These are phyloP conservation scores for Tupaia tana DNA, from an alignment of 2,113 vertebrate species.

Conservation along the genomic window DNA sequence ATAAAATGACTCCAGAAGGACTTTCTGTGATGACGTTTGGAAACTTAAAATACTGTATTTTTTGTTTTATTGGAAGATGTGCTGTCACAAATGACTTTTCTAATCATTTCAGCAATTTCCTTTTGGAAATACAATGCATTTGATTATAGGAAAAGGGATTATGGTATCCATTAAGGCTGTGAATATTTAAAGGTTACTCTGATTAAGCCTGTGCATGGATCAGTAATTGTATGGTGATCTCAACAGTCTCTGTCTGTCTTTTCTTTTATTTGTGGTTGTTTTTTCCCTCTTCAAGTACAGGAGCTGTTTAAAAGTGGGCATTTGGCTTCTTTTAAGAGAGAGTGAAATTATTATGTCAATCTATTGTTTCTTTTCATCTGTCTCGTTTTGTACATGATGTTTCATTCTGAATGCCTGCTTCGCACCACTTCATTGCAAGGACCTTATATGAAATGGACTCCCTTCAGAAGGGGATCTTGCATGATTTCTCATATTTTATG, in stretches of 20 bases:
- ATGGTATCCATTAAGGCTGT: slow-evolving; percentile 86
- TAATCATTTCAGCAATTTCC: slow-evolving; percentile 82
- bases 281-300: slow-evolving; percentile 87
- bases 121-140: slow-evolving; percentile 78
- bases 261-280: slow-evolving; percentile 83
- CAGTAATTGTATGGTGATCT: slow-evolving; percentile 86
- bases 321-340: slow-evolving; percentile 85
- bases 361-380: slow-evolving; percentile 86
- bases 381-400: slow-evolving; percentile 86
- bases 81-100: slow-evolving; percentile 80
- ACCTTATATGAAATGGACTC: slow-evolving; percentile 89
- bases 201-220: slow-evolving; percentile 90
- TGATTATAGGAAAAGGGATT: slow-evolving; percentile 83
- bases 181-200: slow-evolving; percentile 85
- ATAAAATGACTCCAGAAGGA: slow-evolving; percentile 70
- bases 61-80: slow-evolving; percentile 84
- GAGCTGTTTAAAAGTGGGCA: slow-evolving; percentile 89
- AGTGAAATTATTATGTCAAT: slow-evolving; percentile 85
- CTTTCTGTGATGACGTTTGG: slow-evolving; percentile 69
- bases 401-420: slow-evolving; percentile 89
- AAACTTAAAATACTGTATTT: slow-evolving; percentile 72
- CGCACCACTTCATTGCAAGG: slow-evolving; percentile 89
- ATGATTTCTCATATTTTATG: slow-evolving; percentile 89
- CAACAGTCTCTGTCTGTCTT: slow-evolving; percentile 86
- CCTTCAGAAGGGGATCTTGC: slow-evolving; percentile 91